These are phyloP conservation scores for Mimas tiliae DNA, from an alignment of 2,888 invertebrate genomes.

Conservation along the genomic window DNA sequence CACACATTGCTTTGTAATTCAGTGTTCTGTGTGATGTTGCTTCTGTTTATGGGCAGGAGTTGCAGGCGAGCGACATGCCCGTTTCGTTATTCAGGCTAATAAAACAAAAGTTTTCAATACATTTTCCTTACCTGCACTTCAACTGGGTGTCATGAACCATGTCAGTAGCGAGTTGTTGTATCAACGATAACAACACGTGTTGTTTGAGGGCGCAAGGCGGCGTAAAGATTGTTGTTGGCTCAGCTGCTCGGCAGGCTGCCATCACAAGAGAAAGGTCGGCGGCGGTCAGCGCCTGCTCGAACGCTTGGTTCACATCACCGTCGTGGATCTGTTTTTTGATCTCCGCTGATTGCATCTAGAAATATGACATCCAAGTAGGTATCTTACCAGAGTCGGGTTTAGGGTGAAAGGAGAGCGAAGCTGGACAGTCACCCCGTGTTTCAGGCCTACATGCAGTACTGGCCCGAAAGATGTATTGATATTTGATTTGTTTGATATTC, in stretches of 20 bases:
- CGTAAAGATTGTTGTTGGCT: conserved; percentile 89
- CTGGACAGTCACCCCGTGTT: too few relatives aligned
- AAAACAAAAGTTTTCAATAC: neutral
- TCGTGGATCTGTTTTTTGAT: conserved; percentile 60
- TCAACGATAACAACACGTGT: conserved; percentile 93
- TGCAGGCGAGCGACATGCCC: too few relatives aligned
- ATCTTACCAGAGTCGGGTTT: too few relatives aligned
- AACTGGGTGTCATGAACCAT: conserved; percentile 90
- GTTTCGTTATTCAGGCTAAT: too few relatives aligned
- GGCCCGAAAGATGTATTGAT: too few relatives aligned
- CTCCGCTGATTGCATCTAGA: conserved; percentile 61
- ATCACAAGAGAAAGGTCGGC: conserved; percentile 93
- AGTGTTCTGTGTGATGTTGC: too few relatives aligned
- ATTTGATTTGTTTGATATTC: too few relatives aligned
- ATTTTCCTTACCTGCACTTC: conserved; percentile 63
- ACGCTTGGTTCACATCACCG: conserved; percentile 92
- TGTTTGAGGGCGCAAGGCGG: conserved; percentile 90
- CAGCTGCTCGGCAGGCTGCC: conserved; percentile 92
- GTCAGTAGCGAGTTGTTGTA: conserved; percentile 97
- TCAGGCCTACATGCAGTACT: too few relatives aligned
- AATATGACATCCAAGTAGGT: neutral
- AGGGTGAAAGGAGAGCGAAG: too few relatives aligned
- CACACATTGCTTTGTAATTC: too few relatives aligned
- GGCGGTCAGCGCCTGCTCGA: conserved; percentile 93
- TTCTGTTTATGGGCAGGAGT: too few relatives aligned